Conservation (phyloP, 2,797 vertebrate species). For the Pempheris klunzingeri region DNA sequence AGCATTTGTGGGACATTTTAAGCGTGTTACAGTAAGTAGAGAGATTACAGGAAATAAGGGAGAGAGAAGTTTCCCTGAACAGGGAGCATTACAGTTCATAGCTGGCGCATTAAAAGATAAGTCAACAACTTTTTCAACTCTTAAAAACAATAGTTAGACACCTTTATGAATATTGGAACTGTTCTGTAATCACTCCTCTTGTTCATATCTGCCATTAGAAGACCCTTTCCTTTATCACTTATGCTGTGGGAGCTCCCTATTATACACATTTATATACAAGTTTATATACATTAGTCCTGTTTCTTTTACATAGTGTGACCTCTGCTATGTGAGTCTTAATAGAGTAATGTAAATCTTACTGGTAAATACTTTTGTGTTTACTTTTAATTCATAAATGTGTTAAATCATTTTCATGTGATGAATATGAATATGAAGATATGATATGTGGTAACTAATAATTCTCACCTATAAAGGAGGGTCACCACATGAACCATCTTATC, state of each 20-base stretch:
- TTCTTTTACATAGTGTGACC: neutral
- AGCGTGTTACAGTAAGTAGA: no score
- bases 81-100: no score
- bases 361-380: neutral
- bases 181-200: neutral
- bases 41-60: no score
- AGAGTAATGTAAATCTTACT: neutral
- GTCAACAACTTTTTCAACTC: no score
- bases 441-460: neutral
- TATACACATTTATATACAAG: neutral
- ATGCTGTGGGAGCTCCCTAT: accelerated
- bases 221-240: neutral
- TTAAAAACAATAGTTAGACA: neutral
- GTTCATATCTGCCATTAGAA: neutral
- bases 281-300: neutral
- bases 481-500: constrained; percentile 1
- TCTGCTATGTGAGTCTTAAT: neutral
- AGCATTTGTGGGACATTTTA: no score
- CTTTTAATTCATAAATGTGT: neutral
- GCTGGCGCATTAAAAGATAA: no score
- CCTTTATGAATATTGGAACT: neutral
- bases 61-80: no score
- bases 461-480: neutral
- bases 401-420: neutral
- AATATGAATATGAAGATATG: no score